phyloP scores from a whole-genome alignment of 1,140 invertebrate genomes.

The Microplitis mediator region DNA sequence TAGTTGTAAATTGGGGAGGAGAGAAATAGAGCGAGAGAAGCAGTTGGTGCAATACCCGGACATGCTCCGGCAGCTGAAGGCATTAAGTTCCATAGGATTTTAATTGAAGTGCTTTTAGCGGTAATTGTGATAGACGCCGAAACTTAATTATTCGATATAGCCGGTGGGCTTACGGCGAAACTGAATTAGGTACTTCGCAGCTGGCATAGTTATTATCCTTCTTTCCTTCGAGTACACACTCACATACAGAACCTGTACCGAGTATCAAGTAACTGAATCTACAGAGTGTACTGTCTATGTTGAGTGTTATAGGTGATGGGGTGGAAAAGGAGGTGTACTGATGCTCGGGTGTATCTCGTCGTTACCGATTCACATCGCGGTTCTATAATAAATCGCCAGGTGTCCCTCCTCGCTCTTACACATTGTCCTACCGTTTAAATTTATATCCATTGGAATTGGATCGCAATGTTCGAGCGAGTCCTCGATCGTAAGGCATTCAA shows the following conservation, averaged over 20 bases:
- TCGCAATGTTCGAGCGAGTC: conserved; percentile 10
- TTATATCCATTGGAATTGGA: conserved; percentile 32
- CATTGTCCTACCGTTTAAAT: conserved; percentile 9
- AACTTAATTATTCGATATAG: conserved; percentile 48
- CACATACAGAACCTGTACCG: no score
- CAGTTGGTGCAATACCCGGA: conserved; percentile 31
- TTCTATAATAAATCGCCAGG: conserved; percentile 29
- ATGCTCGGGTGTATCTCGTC: conserved; percentile 21
- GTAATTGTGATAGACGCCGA: conserved; percentile 49
- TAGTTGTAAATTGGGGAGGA: conserved; percentile 29
- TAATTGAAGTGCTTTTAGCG: conserved; percentile 55
- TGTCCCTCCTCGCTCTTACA: conserved; percentile 6
- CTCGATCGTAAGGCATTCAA: conserved; percentile 20
- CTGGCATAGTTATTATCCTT: conserved; percentile 33
- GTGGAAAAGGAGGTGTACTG: neutral
- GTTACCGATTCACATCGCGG: conserved; percentile 28
- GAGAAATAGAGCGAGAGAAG: conserved; percentile 26
- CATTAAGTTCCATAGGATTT: conserved; percentile 49
- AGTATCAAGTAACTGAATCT: no score
- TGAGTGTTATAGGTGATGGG: neutral
- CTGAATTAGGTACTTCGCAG: conserved; percentile 36
- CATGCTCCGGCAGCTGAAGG: conserved; percentile 41
- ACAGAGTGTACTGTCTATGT: no score
- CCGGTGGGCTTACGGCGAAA: conserved; percentile 35
- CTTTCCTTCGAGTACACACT: conserved; percentile 16